Conservation (phyloP, 2,797 vertebrate species). For the Novumbra hubbsi region DNA sequence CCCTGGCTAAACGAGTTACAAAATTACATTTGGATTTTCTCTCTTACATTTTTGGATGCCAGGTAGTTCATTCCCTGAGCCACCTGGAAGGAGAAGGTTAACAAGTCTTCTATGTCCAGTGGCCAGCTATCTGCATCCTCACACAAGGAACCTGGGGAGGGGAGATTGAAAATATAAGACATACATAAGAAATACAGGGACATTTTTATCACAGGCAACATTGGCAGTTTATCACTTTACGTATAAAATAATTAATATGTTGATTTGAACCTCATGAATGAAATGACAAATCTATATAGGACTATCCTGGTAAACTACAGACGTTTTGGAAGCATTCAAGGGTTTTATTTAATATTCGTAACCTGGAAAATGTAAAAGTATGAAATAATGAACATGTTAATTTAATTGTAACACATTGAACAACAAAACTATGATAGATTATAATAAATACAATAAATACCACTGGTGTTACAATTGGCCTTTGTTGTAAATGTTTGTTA, state of each 20-base stretch:
- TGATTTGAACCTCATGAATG: background rate
- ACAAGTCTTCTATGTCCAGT: conserved; percentile 72
- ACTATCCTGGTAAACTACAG: background rate
- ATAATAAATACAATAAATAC: background rate
- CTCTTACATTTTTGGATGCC: conserved; percentile 78
- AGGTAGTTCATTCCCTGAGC: conserved; percentile 86
- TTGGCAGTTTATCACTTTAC: background rate
- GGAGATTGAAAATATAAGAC: background rate
- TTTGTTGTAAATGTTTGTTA: no score
- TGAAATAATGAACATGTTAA: background rate
- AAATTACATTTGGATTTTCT: background rate
- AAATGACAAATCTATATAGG: background rate
- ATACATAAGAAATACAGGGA: background rate
- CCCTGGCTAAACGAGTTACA: background rate
- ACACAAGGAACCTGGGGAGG: conserved; percentile 16
- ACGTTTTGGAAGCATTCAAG: background rate
- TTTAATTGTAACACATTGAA: background rate
- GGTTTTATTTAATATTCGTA: background rate
- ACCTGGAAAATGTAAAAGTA: background rate
- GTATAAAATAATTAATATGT: background rate
- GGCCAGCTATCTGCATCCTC: conserved; percentile 43
- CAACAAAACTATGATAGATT: background rate
- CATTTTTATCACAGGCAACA: background rate
- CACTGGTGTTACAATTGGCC: background rate
- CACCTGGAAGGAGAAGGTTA: conserved; percentile 82